Evolutionary conservation across 2,113 vertebrate species (phyloP), one percentile per base, ranked within the genome.

Genomic region (Dinomys branickii): DNA sequence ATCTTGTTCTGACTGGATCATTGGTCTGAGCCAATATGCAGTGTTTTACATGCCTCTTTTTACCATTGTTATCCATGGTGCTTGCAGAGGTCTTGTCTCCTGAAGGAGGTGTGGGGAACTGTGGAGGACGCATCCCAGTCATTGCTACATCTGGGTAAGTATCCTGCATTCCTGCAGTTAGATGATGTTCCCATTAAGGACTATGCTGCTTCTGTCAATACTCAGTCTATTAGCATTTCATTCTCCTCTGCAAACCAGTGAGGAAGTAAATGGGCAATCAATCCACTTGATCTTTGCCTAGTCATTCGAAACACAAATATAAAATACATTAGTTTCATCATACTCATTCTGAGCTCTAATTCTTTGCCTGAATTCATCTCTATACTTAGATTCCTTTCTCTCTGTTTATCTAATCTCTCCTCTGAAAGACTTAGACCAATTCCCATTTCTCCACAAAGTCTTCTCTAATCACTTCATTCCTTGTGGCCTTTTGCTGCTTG

Each of bases 231-330:
- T 81, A 91, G 83, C 86, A 89, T 89, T 97, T 69, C 88, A 91
- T 95, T 94, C 93, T 95, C 59, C 73, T 95, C 93, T 86, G 10
- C 83, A 91, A 77, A 95, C 93, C 33, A 52, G 78, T 20, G 67
- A 89, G 73, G 88, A 85, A 90, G 96, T 96, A 95, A 94, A 86
- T 85, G 88, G 83, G 41, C 85, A 59, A 63, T 89, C 88, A 96
- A 6, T 93, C 89, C 83, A 71, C 83, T 93, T 95, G 86, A 92
- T 97, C 82, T 97, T 90, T 96, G 91, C 61, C n/a, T 96, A 90
- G 83, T 96, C 73, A 81, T 97, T 97, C 95, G 95, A 95, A 97
- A 96, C 95, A 96, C 95, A 96, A 96, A 84, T 97, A 88, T 75
- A 88, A 86, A 88, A 91, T 89, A 87, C 81, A 71, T 94, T 92